Evolutionary conservation across 2,888 invertebrate genomes (phyloP).

Genomic region (Marronus borbonicus): DNA sequence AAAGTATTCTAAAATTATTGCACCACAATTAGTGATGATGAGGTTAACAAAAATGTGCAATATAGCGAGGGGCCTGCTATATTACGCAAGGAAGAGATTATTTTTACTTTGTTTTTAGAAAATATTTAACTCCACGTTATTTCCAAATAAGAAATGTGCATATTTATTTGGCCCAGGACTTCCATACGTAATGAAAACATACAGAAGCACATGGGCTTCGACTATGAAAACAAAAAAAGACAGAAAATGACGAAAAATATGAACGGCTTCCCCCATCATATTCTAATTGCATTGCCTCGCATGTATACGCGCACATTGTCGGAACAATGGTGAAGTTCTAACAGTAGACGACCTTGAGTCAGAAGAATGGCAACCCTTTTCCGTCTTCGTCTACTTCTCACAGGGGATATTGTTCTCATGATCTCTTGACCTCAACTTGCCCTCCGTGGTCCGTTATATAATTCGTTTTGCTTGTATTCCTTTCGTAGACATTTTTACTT

Average conservation of each 20-base stretch:
- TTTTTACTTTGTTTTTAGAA: too few species aligned
- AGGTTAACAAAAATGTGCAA: too few species aligned
- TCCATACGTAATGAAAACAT: too few species aligned
- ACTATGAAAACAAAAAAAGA: too few species aligned
- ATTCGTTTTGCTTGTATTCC: conserved; percentile 44
- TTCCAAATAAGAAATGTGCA: too few species aligned
- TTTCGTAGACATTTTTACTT: conserved; percentile 15
- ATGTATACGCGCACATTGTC: conserved; percentile 46
- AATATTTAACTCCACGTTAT: too few species aligned
- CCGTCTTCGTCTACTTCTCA: conserved; percentile 46
- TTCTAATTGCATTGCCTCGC: conserved; percentile 42
- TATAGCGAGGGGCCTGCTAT: too few species aligned
- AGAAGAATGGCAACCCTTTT: conserved; percentile 58
- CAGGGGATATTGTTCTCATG: conserved; percentile 55
- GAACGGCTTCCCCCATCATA: neutral
- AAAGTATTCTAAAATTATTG: too few species aligned
- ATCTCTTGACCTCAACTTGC: conserved; percentile 56
- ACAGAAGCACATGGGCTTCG: too few species aligned
- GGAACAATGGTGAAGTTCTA: conserved; percentile 55
- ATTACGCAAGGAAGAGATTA: too few species aligned
- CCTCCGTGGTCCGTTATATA: conserved; percentile 55
- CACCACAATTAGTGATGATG: too few species aligned
- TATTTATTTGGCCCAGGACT: too few species aligned
- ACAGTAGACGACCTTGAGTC: conserved; percentile 60
- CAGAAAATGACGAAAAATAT: neutral